Evolutionary conservation across 2,888 invertebrate species (phyloP), one percentile per base, ranked within the genome.

Genomic region (Choreutis nemorana): DNA sequence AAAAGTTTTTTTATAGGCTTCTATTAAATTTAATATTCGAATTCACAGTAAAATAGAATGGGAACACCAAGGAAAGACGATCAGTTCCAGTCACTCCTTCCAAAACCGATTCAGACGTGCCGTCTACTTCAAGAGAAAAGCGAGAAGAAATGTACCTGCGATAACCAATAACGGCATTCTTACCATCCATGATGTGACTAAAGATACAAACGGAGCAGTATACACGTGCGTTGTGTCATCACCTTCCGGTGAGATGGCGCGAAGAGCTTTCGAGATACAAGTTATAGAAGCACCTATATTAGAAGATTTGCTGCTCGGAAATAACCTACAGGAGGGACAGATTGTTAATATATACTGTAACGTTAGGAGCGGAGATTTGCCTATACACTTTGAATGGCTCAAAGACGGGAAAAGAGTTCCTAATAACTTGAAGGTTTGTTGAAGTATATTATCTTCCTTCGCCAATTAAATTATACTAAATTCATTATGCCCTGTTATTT

Each of bases 311-410:
- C 80, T 84, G 16, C 87, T 94, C 44, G 91, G 92, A 0, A 84
- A 85, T 30, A 90, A 89, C 54, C 79, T 91, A 0, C 90, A 90
- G 61, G 88, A 94, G 72, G 89, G 91, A 25, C 88, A 92, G 55
- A 82, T 93, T 42, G 89, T 90, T 14, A 88, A 92, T 60, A 89
- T 93, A 26, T 89, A 92, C 26, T 91, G 91, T 54, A 88, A 87
- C 43, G 85, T 91, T 1, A 85, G 87, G 25, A 81, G 84, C 28
- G 87, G 87, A 6, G 87, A 87, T 55, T 66, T 86, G 66, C 87
- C 87, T 23, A 85, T 87, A 45, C 85, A 85, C 63, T 87, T 87
- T 50, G 81, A 84, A 35, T 87, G 87, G 87, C 64, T 84, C 44
- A 87, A 87, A 48, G 86, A 87, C 55, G 84, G 83, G 26, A 81